phyloP scores from a whole-genome alignment of 2,888 invertebrate genomes.

The Eledona agricola region DNA sequence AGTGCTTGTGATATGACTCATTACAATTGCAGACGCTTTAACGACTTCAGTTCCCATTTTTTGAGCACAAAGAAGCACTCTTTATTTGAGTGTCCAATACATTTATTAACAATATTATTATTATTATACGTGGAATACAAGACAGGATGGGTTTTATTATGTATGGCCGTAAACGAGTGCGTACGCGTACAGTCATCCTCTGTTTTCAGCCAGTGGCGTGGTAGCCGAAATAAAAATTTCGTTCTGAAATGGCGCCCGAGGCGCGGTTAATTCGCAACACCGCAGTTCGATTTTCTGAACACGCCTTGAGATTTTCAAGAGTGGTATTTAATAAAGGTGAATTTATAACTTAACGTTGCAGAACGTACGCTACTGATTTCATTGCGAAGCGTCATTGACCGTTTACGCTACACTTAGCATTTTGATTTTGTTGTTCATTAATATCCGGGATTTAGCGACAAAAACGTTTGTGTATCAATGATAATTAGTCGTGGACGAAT shows the following conservation, averaged over 20 bases:
- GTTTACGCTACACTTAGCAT: conserved; percentile 17
- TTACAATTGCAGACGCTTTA: conserved; percentile 27
- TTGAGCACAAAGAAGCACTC: conserved; percentile 17
- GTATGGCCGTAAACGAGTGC: conserved; percentile 13
- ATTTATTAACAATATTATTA: conserved; percentile 25
- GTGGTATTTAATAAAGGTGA: no score
- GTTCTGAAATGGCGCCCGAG: no score
- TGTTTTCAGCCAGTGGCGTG: conserved; percentile 22
- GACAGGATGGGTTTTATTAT: conserved; percentile 22
- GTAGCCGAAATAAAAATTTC: no score
- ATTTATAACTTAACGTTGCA: no score
- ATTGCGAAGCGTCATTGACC: conserved; percentile 24
- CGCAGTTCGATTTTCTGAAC: neutral
- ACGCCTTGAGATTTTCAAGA: conserved; percentile 19
- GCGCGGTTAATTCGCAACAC: conserved; percentile 7
- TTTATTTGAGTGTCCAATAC: conserved; percentile 9
- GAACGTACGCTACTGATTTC: conserved; percentile 23
- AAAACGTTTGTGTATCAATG: conserved; percentile 2
- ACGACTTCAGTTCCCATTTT: conserved; percentile 26
- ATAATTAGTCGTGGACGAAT: conserved; percentile 13
- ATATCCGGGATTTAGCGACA: neutral
- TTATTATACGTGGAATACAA: conserved; percentile 11
- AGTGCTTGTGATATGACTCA: conserved; percentile 35
- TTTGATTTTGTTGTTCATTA: conserved; percentile 9
- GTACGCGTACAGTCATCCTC: conserved; percentile 23